Percentiles rank a stretch among this genome's conserved stretches.
These are phyloP conservation scores for Megalopta genalis DNA, from an alignment of 1,140 invertebrate genomes.

Conservation along the genomic window DNA sequence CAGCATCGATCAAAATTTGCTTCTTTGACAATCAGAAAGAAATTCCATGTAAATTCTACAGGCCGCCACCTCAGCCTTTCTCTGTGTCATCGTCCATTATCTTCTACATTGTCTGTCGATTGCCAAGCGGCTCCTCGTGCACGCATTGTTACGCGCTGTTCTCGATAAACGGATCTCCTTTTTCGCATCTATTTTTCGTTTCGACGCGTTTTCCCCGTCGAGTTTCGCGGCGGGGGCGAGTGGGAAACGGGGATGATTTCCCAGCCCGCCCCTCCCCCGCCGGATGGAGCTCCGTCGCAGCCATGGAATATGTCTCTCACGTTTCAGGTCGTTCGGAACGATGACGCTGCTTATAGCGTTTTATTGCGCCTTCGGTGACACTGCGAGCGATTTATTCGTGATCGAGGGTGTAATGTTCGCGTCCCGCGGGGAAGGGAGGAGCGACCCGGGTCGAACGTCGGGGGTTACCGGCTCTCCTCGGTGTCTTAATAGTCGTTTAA, in stretches of 20 bases:
- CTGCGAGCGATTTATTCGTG: slow-evolving; percentile 4
- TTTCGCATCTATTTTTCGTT: not conserved
- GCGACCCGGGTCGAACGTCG: too few species aligned
- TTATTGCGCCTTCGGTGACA: slow-evolving; percentile 18
- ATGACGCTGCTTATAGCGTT: slow-evolving; percentile 35
- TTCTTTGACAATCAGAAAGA: too few species aligned
- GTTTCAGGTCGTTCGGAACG: slow-evolving; percentile 14
- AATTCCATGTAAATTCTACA: too few species aligned
- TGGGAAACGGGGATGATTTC: too few species aligned
- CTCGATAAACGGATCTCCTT: slow-evolving; percentile 28
- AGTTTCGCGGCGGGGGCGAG: not conserved
- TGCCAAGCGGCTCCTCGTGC: not conserved
- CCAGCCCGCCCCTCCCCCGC: not conserved
- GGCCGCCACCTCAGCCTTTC: too few species aligned
- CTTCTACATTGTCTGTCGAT: slow-evolving; percentile 33
- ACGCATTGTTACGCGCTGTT: slow-evolving; percentile 22
- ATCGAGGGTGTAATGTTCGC: not conserved
- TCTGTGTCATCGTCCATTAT: slow-evolving; percentile 63
- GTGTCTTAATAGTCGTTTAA: too few species aligned
- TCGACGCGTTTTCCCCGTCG: not conserved
- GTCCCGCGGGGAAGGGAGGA: too few species aligned
- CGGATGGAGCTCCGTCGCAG: not conserved
- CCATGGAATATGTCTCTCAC: not conserved
- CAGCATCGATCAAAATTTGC: too few species aligned
- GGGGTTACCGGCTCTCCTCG: too few species aligned